Evolutionary conservation across 64 coral and sea anemone genomes (phyloP), one percentile per base, ranked within the genome.

Genomic region (Pocillopora damicornis): DNA sequence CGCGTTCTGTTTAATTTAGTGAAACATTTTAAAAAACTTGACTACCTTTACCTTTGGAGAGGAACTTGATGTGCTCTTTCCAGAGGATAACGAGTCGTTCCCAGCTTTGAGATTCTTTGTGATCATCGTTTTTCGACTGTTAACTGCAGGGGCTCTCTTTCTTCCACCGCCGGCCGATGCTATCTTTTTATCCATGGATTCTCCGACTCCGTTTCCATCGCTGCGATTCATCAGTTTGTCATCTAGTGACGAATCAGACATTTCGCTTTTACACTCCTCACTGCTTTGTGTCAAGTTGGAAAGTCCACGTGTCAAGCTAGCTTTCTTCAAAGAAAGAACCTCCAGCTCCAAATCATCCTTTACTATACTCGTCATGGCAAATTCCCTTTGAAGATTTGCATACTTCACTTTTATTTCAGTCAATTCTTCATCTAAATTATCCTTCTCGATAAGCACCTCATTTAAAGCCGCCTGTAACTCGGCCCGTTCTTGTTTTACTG

Each of bases 401-500:
- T 86, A 91, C 36, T 94, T 94, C 13, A 94, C 69, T 45, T 77
- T 94, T 11, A 90, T 84, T 64, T 80, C 92, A 9, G 9, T 66
- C 15, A 91, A 63, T 66, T 93, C 79, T 30, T 91, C 92, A 79
- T 98, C 92, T 26, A 94, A 59, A 75, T 94, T 92, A 84, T 98
- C 92, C 37, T 91, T 98, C 35, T 91, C 92, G 13, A 86, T 78
- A 22, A 88, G 90, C 35, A 91, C 56, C 57, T 42, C 67, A 58
- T 98, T 76, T 26, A 98, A 61, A 45, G 92, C 78, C 73, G 86
- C 80, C 45, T 86, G 85, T 1, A 98, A 63, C 36, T 98, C 92
- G 51, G 93, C 92, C 66, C 92, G 42, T 80, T 98, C 89, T 78
- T 98, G 95, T 89, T 94, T 98, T 18, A 86, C 92, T 38, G 95